Percentiles rank a stretch among this genome's conserved stretches.
Evolutionary conservation across 2,797 vertebrate species (phyloP).

Genomic region (Alcedo quadribrachys): DNA sequence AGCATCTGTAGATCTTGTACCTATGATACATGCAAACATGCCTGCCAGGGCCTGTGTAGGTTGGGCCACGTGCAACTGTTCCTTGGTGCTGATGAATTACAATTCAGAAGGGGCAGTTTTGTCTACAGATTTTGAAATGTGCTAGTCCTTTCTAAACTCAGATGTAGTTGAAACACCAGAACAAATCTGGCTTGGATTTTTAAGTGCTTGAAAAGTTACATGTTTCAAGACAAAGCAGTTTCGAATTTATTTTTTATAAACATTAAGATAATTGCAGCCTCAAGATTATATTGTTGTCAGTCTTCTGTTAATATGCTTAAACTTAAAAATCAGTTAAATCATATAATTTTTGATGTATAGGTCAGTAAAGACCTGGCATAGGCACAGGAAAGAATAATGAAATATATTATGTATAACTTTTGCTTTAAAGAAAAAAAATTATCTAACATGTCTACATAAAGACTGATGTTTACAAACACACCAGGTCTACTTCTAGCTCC

Average conservation of each 20-base stretch:
- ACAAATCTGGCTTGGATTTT: not conserved
- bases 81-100: not conserved
- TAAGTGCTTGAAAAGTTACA: not conserved
- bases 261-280: not conserved
- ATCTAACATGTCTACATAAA: not conserved
- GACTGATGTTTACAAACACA: not conserved
- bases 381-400: not conserved
- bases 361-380: not conserved
- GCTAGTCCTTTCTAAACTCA: not conserved
- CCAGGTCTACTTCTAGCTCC: not conserved
- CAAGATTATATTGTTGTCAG: not conserved
- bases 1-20: not conserved
- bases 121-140: not conserved
- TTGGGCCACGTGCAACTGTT: not conserved
- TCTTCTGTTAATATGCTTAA: not conserved
- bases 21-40: rapidly evolving
- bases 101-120: not conserved
- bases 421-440: not conserved
- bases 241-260: not conserved
- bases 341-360: not conserved
- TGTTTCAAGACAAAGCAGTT: not conserved
- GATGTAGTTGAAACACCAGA: not conserved
- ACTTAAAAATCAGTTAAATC: not conserved
- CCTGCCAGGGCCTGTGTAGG: rapidly evolving
- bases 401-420: not conserved